Evolutionary conservation across 2,113 vertebrate species (phyloP).

Genomic region (Pan paniscus): DNA sequence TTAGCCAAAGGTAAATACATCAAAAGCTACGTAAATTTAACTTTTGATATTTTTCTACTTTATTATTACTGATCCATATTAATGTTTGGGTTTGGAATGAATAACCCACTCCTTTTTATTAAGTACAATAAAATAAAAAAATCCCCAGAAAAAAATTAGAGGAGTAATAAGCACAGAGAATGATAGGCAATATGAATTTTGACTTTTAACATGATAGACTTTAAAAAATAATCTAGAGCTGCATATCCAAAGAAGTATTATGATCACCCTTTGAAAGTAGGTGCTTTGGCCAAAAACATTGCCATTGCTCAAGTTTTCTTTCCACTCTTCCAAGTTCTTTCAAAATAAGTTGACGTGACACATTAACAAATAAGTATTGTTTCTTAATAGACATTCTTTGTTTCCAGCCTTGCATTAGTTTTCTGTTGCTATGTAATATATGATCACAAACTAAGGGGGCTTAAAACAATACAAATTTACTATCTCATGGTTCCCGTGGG

Average conservation of each 20-base stretch:
- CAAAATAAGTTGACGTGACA: neutral
- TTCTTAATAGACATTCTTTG: neutral
- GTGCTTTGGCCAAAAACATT: neutral
- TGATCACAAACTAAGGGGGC: neutral
- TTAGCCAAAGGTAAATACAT: neutral
- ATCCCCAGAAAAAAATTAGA: neutral
- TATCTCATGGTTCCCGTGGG: neutral
- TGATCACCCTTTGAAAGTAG: neutral
- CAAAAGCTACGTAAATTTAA: neutral
- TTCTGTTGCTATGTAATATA: neutral
- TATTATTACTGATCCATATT: neutral
- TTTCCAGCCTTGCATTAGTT: neutral
- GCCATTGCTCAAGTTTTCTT: neutral
- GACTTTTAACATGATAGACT: neutral
- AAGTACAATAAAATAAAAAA: neutral
- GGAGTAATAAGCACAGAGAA: neutral
- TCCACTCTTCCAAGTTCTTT: neutral
- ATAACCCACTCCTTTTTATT: neutral
- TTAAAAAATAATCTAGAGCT: neutral
- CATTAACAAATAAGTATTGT: neutral
- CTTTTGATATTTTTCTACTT: neutral
- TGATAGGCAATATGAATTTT: neutral
- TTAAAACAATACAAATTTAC: neutral
- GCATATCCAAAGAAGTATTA: neutral
- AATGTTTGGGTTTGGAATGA: neutral